Evolutionary conservation across 2,797 vertebrate genomes (phyloP).

Genomic region (Acanthopagrus latus): DNA sequence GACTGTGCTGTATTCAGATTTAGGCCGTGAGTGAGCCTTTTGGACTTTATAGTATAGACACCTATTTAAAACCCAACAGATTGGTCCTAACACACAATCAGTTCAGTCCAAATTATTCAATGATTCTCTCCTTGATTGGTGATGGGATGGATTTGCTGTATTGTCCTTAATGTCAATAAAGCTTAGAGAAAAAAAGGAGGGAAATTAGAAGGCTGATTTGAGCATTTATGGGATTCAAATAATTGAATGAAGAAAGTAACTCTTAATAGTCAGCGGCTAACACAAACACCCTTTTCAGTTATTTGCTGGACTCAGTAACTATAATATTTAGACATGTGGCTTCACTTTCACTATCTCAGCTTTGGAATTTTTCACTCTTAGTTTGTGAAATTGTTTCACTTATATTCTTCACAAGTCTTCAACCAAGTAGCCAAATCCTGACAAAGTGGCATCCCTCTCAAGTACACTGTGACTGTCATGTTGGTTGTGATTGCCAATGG

Average conservation of each 20-base stretch:
- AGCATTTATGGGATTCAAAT: conserved; percentile 32
- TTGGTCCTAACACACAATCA: conserved; percentile 31
- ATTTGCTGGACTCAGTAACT: not conserved
- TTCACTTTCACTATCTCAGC: not conserved
- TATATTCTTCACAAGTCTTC: conserved; percentile 6
- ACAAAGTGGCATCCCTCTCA: conserved; percentile 14
- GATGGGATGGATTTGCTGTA: conserved; percentile 33
- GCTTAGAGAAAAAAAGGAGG: conserved; percentile 13
- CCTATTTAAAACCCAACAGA: conserved; percentile 29
- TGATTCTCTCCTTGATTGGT: conserved; percentile 31
- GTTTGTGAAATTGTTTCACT: conserved; percentile 27
- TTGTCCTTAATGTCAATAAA: conserved; percentile 42
- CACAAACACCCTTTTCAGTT: not conserved
- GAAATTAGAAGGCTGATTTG: not conserved
- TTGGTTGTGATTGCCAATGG: conserved; percentile 16
- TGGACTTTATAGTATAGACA: conserved; percentile 2
- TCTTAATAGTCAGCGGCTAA: not conserved
- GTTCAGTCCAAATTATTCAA: conserved; percentile 16
- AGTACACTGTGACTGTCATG: conserved; percentile 25
- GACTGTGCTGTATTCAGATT: not conserved
- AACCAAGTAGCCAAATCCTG: conserved; percentile 7
- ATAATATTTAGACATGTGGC: not conserved
- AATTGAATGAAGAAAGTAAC: conserved; percentile 9
- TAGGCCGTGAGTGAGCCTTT: conserved; percentile 1
- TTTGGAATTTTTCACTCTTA: conserved; percentile 5